Conservation (phyloP, 92 coral and sea anemone genomes). For the Parazoanthus atlanticus region DNA sequence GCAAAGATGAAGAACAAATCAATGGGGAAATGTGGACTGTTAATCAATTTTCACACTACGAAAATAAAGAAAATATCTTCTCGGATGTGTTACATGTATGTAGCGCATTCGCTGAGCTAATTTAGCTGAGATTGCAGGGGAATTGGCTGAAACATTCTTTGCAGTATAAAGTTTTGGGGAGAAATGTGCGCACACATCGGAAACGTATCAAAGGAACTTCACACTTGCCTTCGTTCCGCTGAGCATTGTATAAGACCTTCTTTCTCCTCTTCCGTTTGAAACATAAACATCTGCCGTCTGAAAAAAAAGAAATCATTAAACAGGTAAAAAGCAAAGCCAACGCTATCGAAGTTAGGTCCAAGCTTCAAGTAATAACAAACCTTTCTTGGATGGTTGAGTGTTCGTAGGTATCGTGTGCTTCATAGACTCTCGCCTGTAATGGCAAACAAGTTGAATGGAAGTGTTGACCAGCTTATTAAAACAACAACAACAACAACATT, state of each 20-base stretch:
- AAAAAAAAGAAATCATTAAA: not conserved
- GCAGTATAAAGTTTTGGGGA: too few relatives aligned
- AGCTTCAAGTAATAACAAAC: not conserved
- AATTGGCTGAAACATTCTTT: too few relatives aligned
- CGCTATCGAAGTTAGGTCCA: not conserved
- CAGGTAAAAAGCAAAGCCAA: not conserved
- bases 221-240: constrained; percentile 74
- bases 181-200: not conserved
- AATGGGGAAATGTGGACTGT: too few relatives aligned
- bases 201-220: not conserved
- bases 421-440: constrained; percentile 79
- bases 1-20: too few relatives aligned
- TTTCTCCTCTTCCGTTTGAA: constrained; percentile 87
- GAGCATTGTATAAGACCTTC: constrained; percentile 83
- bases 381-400: constrained; percentile 59
- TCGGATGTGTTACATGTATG: too few relatives aligned
- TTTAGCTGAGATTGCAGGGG: too few relatives aligned
- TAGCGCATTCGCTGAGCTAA: too few relatives aligned
- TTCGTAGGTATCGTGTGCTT: constrained; percentile 73
- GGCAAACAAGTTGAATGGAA: not conserved
- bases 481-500: not conserved
- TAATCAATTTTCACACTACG: too few relatives aligned
- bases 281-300: constrained; percentile 79
- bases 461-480: not conserved
- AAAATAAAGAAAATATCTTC: too few relatives aligned